Evolutionary conservation across 2,797 vertebrate species (phyloP).

Genomic region (Harpagifer antarcticus): DNA sequence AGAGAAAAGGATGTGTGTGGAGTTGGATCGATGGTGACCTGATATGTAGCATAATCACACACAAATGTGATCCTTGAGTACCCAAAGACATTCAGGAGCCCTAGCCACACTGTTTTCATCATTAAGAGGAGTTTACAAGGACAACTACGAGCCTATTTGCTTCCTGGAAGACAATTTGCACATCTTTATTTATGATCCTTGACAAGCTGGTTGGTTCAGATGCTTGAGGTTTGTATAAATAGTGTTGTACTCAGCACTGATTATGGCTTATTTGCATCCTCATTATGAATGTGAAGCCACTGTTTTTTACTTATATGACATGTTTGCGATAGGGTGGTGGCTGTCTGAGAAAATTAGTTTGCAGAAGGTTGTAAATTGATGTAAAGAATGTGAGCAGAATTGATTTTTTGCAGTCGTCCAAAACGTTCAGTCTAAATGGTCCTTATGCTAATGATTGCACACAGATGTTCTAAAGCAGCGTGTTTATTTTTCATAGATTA

Average conservation of each 20-base stretch:
- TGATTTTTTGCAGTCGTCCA: neutral
- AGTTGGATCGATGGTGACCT: constrained; percentile 42
- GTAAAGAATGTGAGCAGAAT: too few species aligned
- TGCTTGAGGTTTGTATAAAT: constrained; percentile 36
- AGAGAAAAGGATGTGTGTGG: constrained; percentile 36
- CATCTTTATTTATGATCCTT: constrained; percentile 26
- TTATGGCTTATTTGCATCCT: constrained; percentile 36
- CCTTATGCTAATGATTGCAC: constrained; percentile 2
- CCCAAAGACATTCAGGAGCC: neutral
- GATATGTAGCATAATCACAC: constrained; percentile 46
- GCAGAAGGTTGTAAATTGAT: neutral
- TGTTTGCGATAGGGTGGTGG: neutral
- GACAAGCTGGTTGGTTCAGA: constrained; percentile 39
- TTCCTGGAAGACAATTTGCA: constrained; percentile 17
- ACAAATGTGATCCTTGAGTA: constrained; percentile 39
- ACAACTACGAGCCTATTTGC: constrained; percentile 17
- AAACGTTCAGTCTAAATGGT: neutral
- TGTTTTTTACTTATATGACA: neutral
- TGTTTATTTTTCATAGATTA: neutral
- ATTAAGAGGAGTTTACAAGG: constrained; percentile 26
- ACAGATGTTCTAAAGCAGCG: neutral
- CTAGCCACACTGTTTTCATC: constrained; percentile 10
- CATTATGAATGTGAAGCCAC: neutral
- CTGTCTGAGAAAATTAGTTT: constrained; percentile 10
- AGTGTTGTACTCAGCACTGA: constrained; percentile 17